phyloP scores from a whole-genome alignment of 2,888 invertebrate species.

The Dicyrtomina minuta region DNA sequence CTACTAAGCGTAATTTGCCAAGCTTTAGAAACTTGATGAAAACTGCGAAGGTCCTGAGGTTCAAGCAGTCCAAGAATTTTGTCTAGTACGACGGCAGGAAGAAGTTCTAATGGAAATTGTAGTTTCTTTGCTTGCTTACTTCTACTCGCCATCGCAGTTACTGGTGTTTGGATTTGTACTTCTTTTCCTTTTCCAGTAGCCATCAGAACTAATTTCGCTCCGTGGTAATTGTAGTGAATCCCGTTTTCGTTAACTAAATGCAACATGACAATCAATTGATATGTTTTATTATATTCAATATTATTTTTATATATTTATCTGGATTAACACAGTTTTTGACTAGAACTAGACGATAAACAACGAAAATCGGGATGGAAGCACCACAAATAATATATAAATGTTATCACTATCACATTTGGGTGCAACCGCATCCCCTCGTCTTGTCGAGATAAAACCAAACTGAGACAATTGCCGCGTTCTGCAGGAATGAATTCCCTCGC shows the following conservation, averaged over 20 bases:
- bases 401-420: background rate
- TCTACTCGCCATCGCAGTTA: constrained; percentile 5
- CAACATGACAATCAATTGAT: background rate
- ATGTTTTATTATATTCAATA: constrained; percentile 1
- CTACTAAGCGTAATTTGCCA: constrained; percentile 42
- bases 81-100: constrained; percentile 45
- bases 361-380: background rate
- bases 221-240: background rate
- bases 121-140: constrained; percentile 4
- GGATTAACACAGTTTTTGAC: constrained; percentile 7
- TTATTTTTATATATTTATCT: constrained; percentile 10
- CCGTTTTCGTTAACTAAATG: constrained; percentile 1
- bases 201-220: constrained; percentile 12
- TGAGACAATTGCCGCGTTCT: constrained; percentile 8
- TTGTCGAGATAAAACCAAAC: background rate
- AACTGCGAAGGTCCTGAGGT: constrained; percentile 44
- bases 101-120: constrained; percentile 24
- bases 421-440: constrained; percentile 12
- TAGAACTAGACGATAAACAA: background rate
- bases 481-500: constrained; percentile 13
- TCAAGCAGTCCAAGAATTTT: constrained; percentile 41
- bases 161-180: constrained; percentile 1
- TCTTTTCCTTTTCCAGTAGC: background rate
- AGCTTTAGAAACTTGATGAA: constrained; percentile 48
- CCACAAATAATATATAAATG: background rate